Evolutionary conservation across 2,888 invertebrate species (phyloP).

Genomic region (Thereva nobilitata): DNA sequence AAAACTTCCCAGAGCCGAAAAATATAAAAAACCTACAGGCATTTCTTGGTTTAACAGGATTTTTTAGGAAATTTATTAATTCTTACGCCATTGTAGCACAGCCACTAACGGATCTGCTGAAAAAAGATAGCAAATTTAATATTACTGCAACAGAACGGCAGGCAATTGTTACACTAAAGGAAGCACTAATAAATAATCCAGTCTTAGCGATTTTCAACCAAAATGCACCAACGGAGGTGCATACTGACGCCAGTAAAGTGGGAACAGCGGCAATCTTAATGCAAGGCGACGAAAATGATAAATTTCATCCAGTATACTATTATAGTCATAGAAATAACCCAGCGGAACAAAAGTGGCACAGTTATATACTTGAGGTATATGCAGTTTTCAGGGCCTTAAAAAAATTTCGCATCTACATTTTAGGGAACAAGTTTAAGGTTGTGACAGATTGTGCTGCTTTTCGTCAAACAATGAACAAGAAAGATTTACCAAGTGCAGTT

Average conservation of each 20-base stretch:
- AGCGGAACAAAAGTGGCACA: slow-evolving; percentile 46
- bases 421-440: neutral
- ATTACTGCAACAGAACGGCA: neutral
- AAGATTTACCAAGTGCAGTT: no score
- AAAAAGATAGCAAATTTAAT: slow-evolving; percentile 35
- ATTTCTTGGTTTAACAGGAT: no score
- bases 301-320: slow-evolving; percentile 45
- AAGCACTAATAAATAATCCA: slow-evolving; percentile 33
- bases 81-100: slow-evolving; percentile 43
- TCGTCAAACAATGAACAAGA: no score
- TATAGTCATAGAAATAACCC: slow-evolving; percentile 44
- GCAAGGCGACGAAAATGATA: slow-evolving; percentile 41
- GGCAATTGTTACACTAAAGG: slow-evolving; percentile 26
- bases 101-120: slow-evolving; percentile 43
- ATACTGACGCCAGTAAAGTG: no score
- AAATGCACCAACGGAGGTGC: no score
- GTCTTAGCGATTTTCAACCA: slow-evolving; percentile 47
- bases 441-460: neutral
- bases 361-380: slow-evolving; percentile 48
- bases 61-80: slow-evolving; percentile 43
- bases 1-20: no score
- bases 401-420: neutral
- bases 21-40: no score
- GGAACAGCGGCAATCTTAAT: no score
- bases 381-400: no score